Conservation (phyloP, 2,113 vertebrate species). For the Lasiurus cinereus region DNA sequence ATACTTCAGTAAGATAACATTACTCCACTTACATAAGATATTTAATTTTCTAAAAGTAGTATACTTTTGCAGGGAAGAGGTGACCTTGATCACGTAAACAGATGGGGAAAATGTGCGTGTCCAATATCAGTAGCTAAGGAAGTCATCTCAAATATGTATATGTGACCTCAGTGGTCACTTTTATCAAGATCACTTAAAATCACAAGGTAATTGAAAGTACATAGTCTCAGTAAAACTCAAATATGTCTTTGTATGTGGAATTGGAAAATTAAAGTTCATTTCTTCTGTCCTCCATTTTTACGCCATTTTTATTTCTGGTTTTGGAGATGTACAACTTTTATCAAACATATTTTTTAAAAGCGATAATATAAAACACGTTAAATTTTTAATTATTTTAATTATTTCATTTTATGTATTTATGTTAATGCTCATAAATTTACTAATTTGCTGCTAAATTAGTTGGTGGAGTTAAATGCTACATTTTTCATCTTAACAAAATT, state of each 20-base stretch:
- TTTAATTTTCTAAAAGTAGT: not conserved
- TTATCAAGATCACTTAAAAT: constrained; percentile 45
- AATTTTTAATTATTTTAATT: constrained; percentile 23
- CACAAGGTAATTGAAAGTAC: not conserved
- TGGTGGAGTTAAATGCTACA: not conserved
- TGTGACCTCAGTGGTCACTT: not conserved
- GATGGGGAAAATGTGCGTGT: not conserved
- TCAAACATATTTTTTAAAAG: constrained; percentile 51
- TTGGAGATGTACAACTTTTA: not conserved
- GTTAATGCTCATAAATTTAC: constrained; percentile 38
- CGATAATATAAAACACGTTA: constrained; percentile 3
- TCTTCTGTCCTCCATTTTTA: not conserved
- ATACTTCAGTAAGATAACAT: not conserved
- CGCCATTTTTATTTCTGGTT: constrained; percentile 30
- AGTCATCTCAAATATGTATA: not conserved
- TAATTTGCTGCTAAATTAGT: not conserved
- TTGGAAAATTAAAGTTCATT: constrained; percentile 53
- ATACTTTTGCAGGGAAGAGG: not conserved
- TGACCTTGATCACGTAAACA: not conserved
- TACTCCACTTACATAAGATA: not conserved
- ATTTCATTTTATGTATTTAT: constrained; percentile 8
- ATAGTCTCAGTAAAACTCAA: not conserved
- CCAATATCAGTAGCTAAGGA: not conserved
- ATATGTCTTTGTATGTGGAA: not conserved
- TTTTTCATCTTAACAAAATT: not conserved